phyloP scores from a whole-genome alignment of 2,888 invertebrate species.

The Xanthorhoe spadicearia region DNA sequence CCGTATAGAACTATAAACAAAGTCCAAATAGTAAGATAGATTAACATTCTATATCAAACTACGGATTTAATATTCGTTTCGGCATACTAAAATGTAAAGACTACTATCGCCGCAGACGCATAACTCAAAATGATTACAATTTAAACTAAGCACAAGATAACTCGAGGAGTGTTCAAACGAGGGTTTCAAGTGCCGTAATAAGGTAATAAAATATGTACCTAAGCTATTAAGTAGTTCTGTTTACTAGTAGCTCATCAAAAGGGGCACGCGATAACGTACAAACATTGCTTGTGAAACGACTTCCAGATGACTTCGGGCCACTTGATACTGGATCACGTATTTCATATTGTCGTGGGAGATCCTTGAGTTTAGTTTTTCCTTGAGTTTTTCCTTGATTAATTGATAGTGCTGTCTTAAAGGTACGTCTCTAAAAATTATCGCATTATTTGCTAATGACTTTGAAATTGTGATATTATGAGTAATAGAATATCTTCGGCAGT shows the following conservation, averaged over 20 bases:
- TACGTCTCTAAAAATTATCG: slow-evolving; percentile 8
- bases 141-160: not conserved
- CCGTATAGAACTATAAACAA: not conserved
- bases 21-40: not conserved
- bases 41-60: not conserved
- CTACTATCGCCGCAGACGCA: not conserved
- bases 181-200: slow-evolving; percentile 35
- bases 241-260: slow-evolving; percentile 59
- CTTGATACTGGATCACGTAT: slow-evolving; percentile 44
- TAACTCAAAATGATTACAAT: not conserved
- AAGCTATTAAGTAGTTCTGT: slow-evolving; percentile 57
- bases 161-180: not conserved
- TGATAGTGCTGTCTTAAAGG: slow-evolving; percentile 25
- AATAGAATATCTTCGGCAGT: not conserved
- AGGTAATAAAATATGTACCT: slow-evolving; percentile 46
- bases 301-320: slow-evolving; percentile 45
- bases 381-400: slow-evolving; percentile 44
- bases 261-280: slow-evolving; percentile 66
- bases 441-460: slow-evolving; percentile 19
- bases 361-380: slow-evolving; percentile 33
- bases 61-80: not conserved
- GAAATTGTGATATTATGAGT: not conserved
- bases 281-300: slow-evolving; percentile 52
- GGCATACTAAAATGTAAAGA: not conserved
- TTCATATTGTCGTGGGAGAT: slow-evolving; percentile 42